Evolutionary conservation across 2,113 vertebrate species (phyloP).

Genomic region (Boulengeromyrus knoepffleri): DNA sequence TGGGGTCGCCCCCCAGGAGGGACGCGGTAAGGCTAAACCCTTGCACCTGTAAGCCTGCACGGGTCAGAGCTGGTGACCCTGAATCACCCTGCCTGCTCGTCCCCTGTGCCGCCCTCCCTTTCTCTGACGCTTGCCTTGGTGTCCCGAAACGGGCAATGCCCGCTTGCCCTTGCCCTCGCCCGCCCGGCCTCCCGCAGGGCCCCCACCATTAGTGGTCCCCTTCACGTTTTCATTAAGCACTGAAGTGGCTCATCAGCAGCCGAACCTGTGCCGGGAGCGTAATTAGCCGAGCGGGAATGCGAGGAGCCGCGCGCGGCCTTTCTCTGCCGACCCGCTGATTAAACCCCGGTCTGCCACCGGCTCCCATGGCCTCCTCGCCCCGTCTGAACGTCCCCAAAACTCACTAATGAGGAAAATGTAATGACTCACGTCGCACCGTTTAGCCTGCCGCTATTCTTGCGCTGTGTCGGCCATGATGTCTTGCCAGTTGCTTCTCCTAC

Average conservation of each 20-base stretch:
- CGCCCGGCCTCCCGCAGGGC: neutral
- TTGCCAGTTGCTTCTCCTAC: too few relatives aligned
- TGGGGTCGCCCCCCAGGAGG: neutral
- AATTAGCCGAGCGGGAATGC: conserved; percentile 48
- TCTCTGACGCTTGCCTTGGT: neutral
- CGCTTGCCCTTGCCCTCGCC: neutral
- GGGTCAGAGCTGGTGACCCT: neutral
- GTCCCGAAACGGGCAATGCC: neutral
- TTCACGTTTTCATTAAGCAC: conserved; percentile 42
- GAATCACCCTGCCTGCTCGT: neutral
- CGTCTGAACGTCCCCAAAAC: neutral
- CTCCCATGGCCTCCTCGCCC: neutral
- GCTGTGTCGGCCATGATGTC: neutral
- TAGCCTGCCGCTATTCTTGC: neutral
- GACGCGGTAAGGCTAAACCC: neutral
- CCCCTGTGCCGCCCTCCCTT: neutral
- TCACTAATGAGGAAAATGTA: neutral
- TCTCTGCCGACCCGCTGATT: conserved; percentile 31
- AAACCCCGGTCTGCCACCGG: conserved; percentile 8
- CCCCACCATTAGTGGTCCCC: conserved; percentile 30
- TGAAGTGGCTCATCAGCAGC: conserved; percentile 41
- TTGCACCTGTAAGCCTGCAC: too few relatives aligned
- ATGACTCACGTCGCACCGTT: neutral
- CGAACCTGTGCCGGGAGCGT: conserved; percentile 31
- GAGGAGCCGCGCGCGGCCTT: conserved; percentile 28